Evolutionary conservation across 2,797 vertebrate species (phyloP).

Genomic region (Argya squamiceps): DNA sequence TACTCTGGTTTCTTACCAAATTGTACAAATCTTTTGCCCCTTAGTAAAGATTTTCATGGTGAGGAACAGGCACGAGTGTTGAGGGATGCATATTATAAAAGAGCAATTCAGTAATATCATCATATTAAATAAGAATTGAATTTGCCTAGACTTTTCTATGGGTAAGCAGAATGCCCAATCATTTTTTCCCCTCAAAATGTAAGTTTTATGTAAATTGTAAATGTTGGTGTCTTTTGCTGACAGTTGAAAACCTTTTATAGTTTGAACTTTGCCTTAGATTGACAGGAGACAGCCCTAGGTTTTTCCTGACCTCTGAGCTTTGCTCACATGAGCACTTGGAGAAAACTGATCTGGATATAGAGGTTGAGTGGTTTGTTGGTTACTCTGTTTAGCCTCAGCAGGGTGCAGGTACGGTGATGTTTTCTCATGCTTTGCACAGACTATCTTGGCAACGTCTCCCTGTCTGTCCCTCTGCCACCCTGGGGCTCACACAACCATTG

Average conservation of each 20-base stretch:
- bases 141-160: background rate
- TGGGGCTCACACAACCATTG: fast-evolving
- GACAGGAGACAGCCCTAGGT: background rate
- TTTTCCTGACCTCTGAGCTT: background rate
- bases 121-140: background rate
- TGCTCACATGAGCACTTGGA: background rate
- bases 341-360: background rate
- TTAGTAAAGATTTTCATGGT: background rate
- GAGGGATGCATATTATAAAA: background rate
- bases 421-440: fast-evolving
- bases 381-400: background rate
- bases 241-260: background rate
- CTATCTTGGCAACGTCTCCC: fast-evolving
- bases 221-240: background rate
- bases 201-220: background rate
- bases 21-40: background rate
- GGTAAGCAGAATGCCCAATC: background rate
- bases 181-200: background rate
- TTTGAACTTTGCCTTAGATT: background rate
- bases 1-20: background rate
- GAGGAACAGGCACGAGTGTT: fast-evolving
- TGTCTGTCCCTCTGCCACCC: background rate
- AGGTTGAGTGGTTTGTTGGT: fast-evolving
- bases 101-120: background rate
- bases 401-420: background rate